phyloP scores from a whole-genome alignment of 2,797 vertebrate species.

The Epinephelus malabaricus region DNA sequence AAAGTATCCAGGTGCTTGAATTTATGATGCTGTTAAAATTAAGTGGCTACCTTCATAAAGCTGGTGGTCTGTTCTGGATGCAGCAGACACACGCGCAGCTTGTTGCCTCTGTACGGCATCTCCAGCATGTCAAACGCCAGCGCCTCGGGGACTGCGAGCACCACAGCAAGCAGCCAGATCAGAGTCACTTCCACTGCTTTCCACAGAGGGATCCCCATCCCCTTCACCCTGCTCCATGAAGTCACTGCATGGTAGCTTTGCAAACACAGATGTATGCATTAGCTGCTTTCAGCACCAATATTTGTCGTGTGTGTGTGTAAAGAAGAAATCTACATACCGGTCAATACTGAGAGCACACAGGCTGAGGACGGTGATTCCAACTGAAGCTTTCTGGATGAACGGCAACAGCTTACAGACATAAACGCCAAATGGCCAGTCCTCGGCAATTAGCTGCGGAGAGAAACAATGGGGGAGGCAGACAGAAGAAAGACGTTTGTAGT shows the following conservation, averaged over 20 bases:
- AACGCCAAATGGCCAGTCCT: conserved; percentile 92
- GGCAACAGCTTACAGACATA: conserved; percentile 91
- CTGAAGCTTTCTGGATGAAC: conserved; percentile 92
- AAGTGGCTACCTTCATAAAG: conserved; percentile 86
- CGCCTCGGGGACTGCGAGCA: conserved; percentile 90
- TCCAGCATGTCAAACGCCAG: conserved; percentile 91
- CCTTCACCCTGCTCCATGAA: conserved; percentile 93
- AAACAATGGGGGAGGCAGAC: not conserved
- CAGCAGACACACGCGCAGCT: conserved; percentile 89
- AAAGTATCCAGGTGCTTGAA: conserved; percentile 1
- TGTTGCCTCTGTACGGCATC: conserved; percentile 86
- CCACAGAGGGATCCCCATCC: conserved; percentile 92
- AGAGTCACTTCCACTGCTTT: conserved; percentile 89
- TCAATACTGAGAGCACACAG: conserved; percentile 93
- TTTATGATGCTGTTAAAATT: not conserved
- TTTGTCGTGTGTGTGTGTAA: conserved; percentile 2
- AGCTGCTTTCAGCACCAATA: not conserved
- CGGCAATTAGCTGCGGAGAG: conserved; percentile 86
- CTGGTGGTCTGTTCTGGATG: conserved; percentile 83
- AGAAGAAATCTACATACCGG: conserved; percentile 80
- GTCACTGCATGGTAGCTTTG: conserved; percentile 91
- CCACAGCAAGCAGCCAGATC: conserved; percentile 90
- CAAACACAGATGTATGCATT: not conserved
- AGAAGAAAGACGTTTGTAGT: conserved; percentile 13
- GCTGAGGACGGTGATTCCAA: conserved; percentile 93